These are phyloP conservation scores for Hofmannophila pseudospretella DNA, from an alignment of 2,888 invertebrate genomes.

Conservation along the genomic window DNA sequence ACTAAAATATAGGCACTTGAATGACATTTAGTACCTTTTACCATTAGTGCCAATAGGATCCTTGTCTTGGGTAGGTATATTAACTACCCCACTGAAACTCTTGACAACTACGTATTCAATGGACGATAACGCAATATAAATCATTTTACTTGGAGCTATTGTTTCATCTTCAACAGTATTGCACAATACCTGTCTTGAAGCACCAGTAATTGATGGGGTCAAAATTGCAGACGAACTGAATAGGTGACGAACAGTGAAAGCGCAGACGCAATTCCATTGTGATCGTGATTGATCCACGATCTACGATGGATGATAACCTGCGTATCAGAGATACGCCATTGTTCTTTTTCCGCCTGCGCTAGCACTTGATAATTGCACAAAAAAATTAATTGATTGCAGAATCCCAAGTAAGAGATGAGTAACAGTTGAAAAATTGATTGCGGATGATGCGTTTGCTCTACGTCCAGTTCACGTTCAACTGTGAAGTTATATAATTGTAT, in stretches of 20 bases:
- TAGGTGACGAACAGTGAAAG: conserved; percentile 45
- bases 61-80: no score
- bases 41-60: no score
- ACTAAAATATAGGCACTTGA: no score
- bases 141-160: background rate
- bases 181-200: conserved; percentile 19
- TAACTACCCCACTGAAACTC: no score
- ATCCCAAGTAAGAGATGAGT: background rate
- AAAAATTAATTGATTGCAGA: conserved; percentile 4
- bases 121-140: no score
- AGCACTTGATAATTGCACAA: conserved; percentile 33
- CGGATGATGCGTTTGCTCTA: background rate
- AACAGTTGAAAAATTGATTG: conserved; percentile 18
- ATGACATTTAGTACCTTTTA: no score
- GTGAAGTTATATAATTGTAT: no score
- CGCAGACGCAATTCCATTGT: conserved; percentile 54
- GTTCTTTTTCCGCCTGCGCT: conserved; percentile 42
- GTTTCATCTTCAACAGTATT: conserved; percentile 15
- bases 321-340: conserved; percentile 46
- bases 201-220: conserved; percentile 40
- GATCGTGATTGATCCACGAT: conserved; percentile 45
- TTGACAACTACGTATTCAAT: no score
- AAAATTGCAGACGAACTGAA: conserved; percentile 41
- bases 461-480: no score
- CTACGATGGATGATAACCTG: conserved; percentile 45